Evolutionary conservation across 2,113 vertebrate species (phyloP).

Genomic region (Bungarus multicinctus): DNA sequence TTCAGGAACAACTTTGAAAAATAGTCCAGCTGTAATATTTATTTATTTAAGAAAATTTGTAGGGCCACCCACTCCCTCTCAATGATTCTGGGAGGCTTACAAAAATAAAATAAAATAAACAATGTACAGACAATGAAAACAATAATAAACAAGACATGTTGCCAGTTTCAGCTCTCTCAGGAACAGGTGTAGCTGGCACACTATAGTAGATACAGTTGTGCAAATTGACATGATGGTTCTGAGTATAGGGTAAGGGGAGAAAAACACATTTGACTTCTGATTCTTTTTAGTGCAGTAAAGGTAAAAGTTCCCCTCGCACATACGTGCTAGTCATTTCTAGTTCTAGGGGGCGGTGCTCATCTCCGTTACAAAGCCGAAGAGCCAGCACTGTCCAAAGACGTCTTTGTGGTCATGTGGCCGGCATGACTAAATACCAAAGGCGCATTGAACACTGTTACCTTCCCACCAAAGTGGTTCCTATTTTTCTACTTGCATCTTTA

Average conservation of each 20-base stretch:
- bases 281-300: too few relatives aligned
- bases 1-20: neutral
- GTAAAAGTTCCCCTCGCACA: too few relatives aligned
- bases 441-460: too few relatives aligned
- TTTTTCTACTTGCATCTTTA: too few relatives aligned
- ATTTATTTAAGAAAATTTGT: neutral
- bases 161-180: neutral
- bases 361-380: too few relatives aligned
- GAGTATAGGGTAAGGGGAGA: neutral
- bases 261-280: too few relatives aligned
- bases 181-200: neutral
- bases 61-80: neutral
- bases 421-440: too few relatives aligned
- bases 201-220: neutral
- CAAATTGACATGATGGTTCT: neutral
- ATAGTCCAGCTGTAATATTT: neutral
- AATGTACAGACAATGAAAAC: neutral
- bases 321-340: too few relatives aligned
- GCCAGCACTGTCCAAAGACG: too few relatives aligned
- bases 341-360: too few relatives aligned
- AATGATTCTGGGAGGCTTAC: neutral
- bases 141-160: neutral
- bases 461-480: too few relatives aligned
- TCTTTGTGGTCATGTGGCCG: too few relatives aligned
- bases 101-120: neutral